These are phyloP conservation scores for Labeo catla DNA, from an alignment of 2,113 vertebrate genomes.

Conservation along the genomic window DNA sequence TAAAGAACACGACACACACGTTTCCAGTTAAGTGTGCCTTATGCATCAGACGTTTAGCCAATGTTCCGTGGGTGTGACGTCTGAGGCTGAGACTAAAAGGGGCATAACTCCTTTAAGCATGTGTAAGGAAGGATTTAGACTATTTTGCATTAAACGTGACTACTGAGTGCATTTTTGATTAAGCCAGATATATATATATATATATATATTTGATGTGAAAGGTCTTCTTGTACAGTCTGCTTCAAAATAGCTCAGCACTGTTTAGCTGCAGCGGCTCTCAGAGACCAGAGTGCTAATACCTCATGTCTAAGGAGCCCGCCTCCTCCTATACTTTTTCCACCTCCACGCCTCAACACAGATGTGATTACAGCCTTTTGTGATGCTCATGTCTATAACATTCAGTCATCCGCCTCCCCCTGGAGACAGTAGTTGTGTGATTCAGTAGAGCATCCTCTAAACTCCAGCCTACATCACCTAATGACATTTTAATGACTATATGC, in stretches of 20 bases:
- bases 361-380: conserved; percentile 30
- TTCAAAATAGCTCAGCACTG: background rate
- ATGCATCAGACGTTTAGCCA: too few species aligned
- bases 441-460: conserved; percentile 21
- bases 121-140: background rate
- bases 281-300: conserved; percentile 1
- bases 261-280: background rate
- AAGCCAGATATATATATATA: background rate
- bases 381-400: conserved; percentile 22
- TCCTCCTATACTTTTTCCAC: background rate
- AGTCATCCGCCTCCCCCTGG: conserved; percentile 33
- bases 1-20: too few species aligned
- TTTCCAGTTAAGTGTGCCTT: too few species aligned
- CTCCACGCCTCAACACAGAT: background rate
- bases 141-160: background rate
- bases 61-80: too few species aligned
- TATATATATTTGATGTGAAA: background rate
- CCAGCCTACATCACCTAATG: conserved; percentile 44
- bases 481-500: conserved; percentile 43
- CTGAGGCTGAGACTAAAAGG: too few species aligned
- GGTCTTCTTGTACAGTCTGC: background rate
- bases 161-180: background rate
- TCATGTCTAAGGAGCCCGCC: background rate
- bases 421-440: conserved; percentile 39
- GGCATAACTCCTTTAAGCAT: too few species aligned